These are phyloP conservation scores for Podotricha telesiphe DNA, from an alignment of 2,888 invertebrate genomes.

Conservation along the genomic window DNA sequence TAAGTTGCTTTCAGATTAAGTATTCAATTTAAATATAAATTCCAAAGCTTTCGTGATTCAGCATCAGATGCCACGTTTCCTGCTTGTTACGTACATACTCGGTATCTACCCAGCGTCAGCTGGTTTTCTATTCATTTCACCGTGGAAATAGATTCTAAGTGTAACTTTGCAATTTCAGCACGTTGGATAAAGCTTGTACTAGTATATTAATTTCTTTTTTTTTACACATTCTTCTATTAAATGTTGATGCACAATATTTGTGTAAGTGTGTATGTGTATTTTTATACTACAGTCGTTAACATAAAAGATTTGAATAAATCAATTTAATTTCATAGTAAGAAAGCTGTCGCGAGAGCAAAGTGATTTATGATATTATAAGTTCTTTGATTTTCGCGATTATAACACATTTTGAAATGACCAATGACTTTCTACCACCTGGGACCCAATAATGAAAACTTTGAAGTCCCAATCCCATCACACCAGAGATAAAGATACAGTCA, in stretches of 20 bases:
- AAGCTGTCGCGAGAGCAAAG: no score
- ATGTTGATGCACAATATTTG: background rate
- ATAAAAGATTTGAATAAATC: no score
- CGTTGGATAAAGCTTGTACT: background rate
- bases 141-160: slow-evolving; percentile 32
- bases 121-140: slow-evolving; percentile 34
- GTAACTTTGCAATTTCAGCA: slow-evolving; percentile 8
- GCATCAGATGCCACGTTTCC: slow-evolving; percentile 31
- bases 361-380: no score
- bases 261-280: no score
- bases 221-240: background rate
- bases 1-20: slow-evolving; percentile 6
- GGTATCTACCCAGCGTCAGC: slow-evolving; percentile 33
- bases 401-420: no score
- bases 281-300: no score
- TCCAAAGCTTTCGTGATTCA: slow-evolving; percentile 18
- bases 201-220: background rate
- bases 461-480: no score
- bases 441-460: no score
- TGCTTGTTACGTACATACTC: slow-evolving; percentile 21
- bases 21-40: slow-evolving; percentile 15
- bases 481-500: no score
- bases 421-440: no score
- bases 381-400: no score
- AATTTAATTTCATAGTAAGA: no score